These are phyloP conservation scores for Neoaliturus tenellus DNA, from an alignment of 2,888 invertebrate species.

Conservation along the genomic window DNA sequence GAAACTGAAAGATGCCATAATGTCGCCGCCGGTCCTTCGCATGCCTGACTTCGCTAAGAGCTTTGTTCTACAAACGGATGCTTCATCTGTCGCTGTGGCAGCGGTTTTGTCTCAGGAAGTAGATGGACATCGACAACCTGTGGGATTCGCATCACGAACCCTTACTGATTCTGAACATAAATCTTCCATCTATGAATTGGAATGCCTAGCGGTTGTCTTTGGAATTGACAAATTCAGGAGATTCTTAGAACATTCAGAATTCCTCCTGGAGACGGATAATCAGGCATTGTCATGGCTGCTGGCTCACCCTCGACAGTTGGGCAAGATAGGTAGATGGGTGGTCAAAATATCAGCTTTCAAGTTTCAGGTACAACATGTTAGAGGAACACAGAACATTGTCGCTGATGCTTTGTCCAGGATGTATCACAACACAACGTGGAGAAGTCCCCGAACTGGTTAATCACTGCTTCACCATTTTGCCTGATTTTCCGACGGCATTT, in stretches of 20 bases:
- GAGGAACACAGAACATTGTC: slow-evolving; percentile 15
- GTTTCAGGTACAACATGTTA: slow-evolving; percentile 14
- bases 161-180: slow-evolving; percentile 25
- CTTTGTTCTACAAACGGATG: slow-evolving; percentile 44
- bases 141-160: slow-evolving; percentile 41
- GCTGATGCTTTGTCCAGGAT: slow-evolving; percentile 44
- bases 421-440: not conserved
- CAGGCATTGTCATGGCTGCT: slow-evolving; percentile 46
- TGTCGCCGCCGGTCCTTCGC: slow-evolving; percentile 32
- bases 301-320: not conserved
- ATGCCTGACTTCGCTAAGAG: slow-evolving; percentile 33
- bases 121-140: slow-evolving; percentile 35
- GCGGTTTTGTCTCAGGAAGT: slow-evolving; percentile 38
- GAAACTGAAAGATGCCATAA: slow-evolving; percentile 29
- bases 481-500: slow-evolving; percentile 25
- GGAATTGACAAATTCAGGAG: slow-evolving; percentile 34
- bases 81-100: slow-evolving; percentile 31
- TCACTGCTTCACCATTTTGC: too few species aligned
- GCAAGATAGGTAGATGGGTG: slow-evolving; percentile 36
- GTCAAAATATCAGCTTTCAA: slow-evolving; percentile 11
- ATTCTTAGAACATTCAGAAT: slow-evolving; percentile 38
- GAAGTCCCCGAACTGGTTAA: too few species aligned
- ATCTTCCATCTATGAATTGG: slow-evolving; percentile 41
- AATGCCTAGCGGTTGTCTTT: slow-evolving; percentile 44
- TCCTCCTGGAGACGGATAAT: slow-evolving; percentile 49